Percentiles rank a stretch among this genome's conserved stretches.
Evolutionary conservation across 1,140 invertebrate species (phyloP).

Genomic region (Drosophila albomicans): DNA sequence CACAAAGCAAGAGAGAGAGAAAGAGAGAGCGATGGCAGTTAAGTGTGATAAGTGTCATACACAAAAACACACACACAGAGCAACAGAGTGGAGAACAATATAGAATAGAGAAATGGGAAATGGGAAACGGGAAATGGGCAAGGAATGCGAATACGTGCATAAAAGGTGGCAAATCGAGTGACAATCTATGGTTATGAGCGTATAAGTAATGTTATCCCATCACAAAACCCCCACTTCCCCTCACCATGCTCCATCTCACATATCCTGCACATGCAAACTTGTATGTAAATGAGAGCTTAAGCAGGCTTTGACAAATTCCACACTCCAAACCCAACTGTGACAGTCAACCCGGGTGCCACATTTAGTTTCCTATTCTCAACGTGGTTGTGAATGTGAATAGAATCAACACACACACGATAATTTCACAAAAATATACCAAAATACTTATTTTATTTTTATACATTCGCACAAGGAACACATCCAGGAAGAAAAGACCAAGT

Average conservation of each 20-base stretch:
- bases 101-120: conserved; percentile 39
- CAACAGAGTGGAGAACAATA: not conserved
- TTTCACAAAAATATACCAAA: conserved; percentile 34
- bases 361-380: conserved; percentile 19
- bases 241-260: not conserved
- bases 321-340: conserved; percentile 1
- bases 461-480: not conserved
- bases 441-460: conserved; percentile 18
- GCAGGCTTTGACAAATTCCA: conserved; percentile 57
- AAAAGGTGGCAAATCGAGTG: conserved; percentile 61
- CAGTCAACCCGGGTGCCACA: conserved; percentile 2
- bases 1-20: not conserved
- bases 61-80: conserved; percentile 11
- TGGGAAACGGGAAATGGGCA: conserved; percentile 33
- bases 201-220: conserved; percentile 47
- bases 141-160: conserved; percentile 47
- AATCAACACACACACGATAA: conserved; percentile 29
- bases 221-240: conserved; percentile 4
- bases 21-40: not conserved
- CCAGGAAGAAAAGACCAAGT: not conserved
- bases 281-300: conserved; percentile 72
- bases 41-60: conserved; percentile 53
- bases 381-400: conserved; percentile 26
- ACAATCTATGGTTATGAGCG: conserved; percentile 74
- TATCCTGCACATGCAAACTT: conserved; percentile 15